phyloP scores from a whole-genome alignment of 2,797 vertebrate genomes.

The Aselliscus stoliczkanus region DNA sequence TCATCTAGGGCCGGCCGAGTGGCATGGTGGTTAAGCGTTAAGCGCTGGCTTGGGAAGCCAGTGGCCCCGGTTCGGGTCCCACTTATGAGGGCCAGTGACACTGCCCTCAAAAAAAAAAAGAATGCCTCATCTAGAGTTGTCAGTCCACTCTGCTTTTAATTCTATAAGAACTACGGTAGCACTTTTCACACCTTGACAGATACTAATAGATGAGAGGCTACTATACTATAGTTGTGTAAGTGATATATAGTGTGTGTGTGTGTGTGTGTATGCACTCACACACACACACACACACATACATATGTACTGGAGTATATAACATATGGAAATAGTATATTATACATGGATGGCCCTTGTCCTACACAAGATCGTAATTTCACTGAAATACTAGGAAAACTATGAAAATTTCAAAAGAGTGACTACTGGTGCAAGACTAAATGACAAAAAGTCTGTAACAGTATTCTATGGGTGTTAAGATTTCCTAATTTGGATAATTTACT shows the following conservation, averaged over 20 bases:
- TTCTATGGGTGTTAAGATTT: background rate
- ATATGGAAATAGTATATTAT: background rate
- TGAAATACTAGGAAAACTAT: background rate
- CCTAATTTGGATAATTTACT: background rate
- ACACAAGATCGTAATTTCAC: background rate
- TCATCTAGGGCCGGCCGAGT: no score
- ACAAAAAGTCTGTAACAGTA: background rate
- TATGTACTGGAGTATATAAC: background rate
- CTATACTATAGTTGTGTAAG: background rate
- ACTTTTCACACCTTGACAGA: background rate
- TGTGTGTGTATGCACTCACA: no score
- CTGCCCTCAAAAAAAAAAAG: no score
- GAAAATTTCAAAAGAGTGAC: background rate
- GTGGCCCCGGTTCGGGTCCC: no score
- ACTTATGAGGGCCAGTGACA: no score
- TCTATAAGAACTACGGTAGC: background rate
- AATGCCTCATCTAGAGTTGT: background rate
- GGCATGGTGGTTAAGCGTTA: no score
- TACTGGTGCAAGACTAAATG: background rate
- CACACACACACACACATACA: no score
- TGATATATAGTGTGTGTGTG: no score
- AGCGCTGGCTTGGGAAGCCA: no score
- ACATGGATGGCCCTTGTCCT: background rate
- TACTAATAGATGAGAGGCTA: background rate
- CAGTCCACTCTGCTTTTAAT: background rate